Evolutionary conservation across 1,140 invertebrate species (phyloP), one percentile per base, ranked within the genome.

Genomic region (Saccostrea glomerata): DNA sequence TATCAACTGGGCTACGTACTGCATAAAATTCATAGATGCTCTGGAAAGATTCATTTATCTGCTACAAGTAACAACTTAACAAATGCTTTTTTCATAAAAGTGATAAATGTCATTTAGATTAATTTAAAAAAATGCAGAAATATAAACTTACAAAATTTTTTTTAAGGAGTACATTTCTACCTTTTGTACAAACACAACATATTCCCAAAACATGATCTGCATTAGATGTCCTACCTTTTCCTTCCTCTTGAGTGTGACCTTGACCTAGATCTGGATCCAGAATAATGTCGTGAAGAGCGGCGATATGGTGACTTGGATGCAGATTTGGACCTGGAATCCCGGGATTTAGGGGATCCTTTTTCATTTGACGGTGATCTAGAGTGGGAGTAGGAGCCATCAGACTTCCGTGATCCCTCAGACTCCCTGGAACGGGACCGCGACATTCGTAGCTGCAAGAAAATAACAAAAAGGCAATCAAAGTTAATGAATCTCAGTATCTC

Each of bases 231-330:
- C 13, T 55, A 84, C 54, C 82, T 84, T 84, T 84, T 84, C 20
- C 20, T 40, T 5, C 82, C 82, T 84, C 82, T 84, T 7, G 82
- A 84, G n/a, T 84, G 82, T 84, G 82, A 84, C 23, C 82, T 84
- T 17, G 82, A 84, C 82, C 82, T 84, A 6, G 82, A 84, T 56
- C 82, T 84, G 54, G 82, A 84, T 13, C 17, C 82, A 55, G 82
- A 84, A 84, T 84, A 84, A 23, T 55, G 54, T 23, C 82, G 40
- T 30, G 82, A 84, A 7, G 82, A 84, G 40, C 82, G 82, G n/a
- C 54, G 36, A 54, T 84, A 84, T 55, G 82, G 82, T 20, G 82
- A 84, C n/a, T 56, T 84, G 40, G 82, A 84, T 84, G 36, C 47
- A 12, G 82, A 84, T 56, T 84, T 84, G 47, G 82, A 84, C 54